These are phyloP conservation scores for Sphenopsis melanotis DNA, from an alignment of 2,797 vertebrate genomes.

Conservation along the genomic window DNA sequence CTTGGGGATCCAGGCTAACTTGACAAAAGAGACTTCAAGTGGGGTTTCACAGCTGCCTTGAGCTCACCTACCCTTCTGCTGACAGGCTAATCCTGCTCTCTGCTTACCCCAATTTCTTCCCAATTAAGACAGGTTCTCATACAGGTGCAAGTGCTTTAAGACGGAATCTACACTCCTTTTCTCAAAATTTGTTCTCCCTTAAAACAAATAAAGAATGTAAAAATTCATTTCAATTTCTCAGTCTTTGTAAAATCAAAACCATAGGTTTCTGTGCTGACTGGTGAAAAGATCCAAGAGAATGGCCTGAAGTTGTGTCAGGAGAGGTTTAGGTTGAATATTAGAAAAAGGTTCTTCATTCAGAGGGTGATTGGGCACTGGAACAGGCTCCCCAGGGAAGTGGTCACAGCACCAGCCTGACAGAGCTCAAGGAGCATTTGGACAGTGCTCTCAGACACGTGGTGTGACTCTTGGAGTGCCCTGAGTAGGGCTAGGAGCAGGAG, in stretches of 20 bases:
- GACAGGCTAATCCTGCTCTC: background rate
- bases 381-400: background rate
- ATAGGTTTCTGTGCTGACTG: background rate
- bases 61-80: background rate
- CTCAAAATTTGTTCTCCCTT: background rate
- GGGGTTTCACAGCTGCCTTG: background rate
- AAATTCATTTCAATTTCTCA: background rate
- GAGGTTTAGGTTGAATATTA: background rate
- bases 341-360: background rate
- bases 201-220: background rate
- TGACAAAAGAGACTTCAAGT: background rate
- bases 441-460: accelerated
- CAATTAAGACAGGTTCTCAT: background rate
- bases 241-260: background rate
- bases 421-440: background rate
- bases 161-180: background rate
- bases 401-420: background rate
- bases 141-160: background rate
- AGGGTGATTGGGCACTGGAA: background rate
- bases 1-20: background rate
- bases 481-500: background rate
- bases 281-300: background rate
- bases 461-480: background rate
- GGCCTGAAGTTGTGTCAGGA: background rate
- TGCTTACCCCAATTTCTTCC: background rate